phyloP scores from a whole-genome alignment of 1,140 invertebrate genomes.

The Homarus americanus region DNA sequence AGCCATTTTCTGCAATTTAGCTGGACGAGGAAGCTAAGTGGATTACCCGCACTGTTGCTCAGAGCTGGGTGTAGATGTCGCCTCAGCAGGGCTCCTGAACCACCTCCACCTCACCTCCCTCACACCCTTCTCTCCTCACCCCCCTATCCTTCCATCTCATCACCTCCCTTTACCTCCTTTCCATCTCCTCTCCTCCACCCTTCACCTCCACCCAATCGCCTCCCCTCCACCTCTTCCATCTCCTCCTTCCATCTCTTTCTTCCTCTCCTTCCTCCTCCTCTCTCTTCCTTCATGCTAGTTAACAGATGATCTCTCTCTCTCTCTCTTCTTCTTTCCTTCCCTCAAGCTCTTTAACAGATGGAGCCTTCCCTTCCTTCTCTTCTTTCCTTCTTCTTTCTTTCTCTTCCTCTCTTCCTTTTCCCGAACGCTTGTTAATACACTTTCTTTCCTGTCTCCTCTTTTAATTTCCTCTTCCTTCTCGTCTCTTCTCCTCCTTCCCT shows the following conservation, averaged over 20 bases:
- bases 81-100: neutral
- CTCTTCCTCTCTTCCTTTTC: neutral
- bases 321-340: neutral
- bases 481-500: neutral
- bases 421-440: neutral
- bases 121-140: neutral
- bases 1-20: constrained; percentile 61
- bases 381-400: neutral
- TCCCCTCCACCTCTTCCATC: neutral
- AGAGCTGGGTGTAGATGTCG: constrained; percentile 32
- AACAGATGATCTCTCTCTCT: neutral
- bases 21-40: constrained; percentile 42
- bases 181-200: neutral
- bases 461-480: too few relatives aligned
- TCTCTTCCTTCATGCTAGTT: too few relatives aligned
- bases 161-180: neutral
- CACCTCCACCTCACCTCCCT: neutral
- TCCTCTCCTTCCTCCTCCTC: neutral
- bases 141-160: neutral
- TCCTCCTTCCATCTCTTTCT: neutral
- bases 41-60: constrained; percentile 30
- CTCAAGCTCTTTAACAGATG: neutral
- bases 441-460: too few relatives aligned
- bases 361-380: neutral
- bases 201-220: neutral